Evolutionary conservation across 2,888 invertebrate genomes (phyloP).

Genomic region (Mellilla xanthometata): DNA sequence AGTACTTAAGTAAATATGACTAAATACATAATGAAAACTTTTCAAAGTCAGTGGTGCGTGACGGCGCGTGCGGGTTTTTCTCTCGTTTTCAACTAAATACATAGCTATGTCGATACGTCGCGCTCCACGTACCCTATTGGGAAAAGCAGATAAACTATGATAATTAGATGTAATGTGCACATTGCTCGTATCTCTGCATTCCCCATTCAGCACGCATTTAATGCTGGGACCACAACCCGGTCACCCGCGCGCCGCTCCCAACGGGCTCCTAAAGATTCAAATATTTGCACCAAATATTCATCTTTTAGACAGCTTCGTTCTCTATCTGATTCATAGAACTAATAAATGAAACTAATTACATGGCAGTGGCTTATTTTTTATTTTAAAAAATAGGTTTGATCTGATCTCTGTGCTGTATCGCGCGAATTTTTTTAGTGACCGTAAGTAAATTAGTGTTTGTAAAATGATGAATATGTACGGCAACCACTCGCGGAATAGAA

Average conservation of each 20-base stretch:
- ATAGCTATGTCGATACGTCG: constrained; percentile 66
- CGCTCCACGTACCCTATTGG: constrained; percentile 74
- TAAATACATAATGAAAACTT: constrained; percentile 59
- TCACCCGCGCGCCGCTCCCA: constrained; percentile 42
- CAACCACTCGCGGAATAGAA: constrained; percentile 58
- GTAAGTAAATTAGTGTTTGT: constrained; percentile 31
- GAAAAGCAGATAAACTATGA: constrained; percentile 79
- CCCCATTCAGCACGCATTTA: constrained; percentile 52
- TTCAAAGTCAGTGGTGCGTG: constrained; percentile 69
- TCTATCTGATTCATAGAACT: constrained; percentile 19
- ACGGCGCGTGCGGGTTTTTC: constrained; percentile 65
- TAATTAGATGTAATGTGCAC: constrained; percentile 71
- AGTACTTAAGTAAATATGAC: constrained; percentile 34
- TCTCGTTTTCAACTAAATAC: constrained; percentile 57
- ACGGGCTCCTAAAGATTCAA: constrained; percentile 62
- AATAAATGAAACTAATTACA: constrained; percentile 1
- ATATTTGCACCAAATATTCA: constrained; percentile 66
- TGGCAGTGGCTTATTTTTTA: constrained; percentile 68
- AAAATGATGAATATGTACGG: constrained; percentile 69
- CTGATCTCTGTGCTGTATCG: constrained; percentile 24
- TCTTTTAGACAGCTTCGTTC: constrained; percentile 55
- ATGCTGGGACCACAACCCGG: constrained; percentile 46
- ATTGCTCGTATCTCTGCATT: constrained; percentile 54
- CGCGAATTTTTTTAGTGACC: background rate
- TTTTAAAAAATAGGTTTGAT: constrained; percentile 63